Evolutionary conservation across 1,140 invertebrate genomes (phyloP).

Genomic region (Helicoverpa armigera): DNA sequence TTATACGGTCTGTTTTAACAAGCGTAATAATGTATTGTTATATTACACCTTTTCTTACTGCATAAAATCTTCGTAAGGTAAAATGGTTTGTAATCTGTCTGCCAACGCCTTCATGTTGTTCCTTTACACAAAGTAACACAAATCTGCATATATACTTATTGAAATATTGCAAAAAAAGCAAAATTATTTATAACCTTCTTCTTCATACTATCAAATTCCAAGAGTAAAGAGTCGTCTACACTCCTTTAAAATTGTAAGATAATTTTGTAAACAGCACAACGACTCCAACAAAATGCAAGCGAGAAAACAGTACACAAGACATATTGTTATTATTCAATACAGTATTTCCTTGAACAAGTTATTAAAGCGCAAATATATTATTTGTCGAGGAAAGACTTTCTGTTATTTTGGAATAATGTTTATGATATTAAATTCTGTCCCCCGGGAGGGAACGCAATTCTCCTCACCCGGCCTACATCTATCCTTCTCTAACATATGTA

Average conservation of each 20-base stretch:
- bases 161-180: no score
- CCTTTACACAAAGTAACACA: no score
- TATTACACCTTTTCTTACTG: no score
- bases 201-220: no score
- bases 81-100: no score
- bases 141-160: no score
- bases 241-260: slow-evolving; percentile 10
- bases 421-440: slow-evolving; percentile 50
- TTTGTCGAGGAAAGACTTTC: slow-evolving; percentile 41
- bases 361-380: slow-evolving; percentile 46
- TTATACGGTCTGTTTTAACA: no score
- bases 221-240: not conserved
- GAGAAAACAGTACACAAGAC: not conserved
- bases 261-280: not conserved
- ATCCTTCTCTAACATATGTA: not conserved
- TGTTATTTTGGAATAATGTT: slow-evolving; percentile 51
- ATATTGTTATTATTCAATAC: slow-evolving; percentile 41
- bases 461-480: not conserved
- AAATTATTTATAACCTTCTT: no score
- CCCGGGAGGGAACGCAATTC: slow-evolving; percentile 29
- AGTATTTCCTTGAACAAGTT: slow-evolving; percentile 31
- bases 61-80: no score
- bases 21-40: no score
- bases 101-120: no score
- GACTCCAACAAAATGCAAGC: slow-evolving; percentile 7